A percentile compares a stretch with the other conserved stretches of the same genome.
Evolutionary conservation across 1,140 invertebrate genomes (phyloP).

Genomic region (Drosophila prosaltans): DNA sequence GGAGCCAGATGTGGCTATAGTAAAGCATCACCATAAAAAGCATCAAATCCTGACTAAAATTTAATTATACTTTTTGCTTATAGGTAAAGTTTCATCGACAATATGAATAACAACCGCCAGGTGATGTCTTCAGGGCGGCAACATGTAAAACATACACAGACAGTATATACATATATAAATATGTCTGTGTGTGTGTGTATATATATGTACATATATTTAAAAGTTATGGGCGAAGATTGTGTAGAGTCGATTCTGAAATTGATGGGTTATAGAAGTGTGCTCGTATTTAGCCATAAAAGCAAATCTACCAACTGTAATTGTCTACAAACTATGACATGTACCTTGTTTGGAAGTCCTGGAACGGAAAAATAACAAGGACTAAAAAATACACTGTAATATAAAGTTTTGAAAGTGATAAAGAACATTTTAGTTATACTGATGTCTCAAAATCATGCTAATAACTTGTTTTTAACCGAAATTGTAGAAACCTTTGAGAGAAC

Average conservation of each 20-base stretch:
- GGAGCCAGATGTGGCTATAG: background rate
- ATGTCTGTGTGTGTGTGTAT: background rate
- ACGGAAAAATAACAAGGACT: too few species aligned
- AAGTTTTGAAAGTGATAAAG: too few species aligned
- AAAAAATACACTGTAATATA: too few species aligned
- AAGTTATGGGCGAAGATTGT: background rate
- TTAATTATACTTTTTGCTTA: slow-evolving; percentile 70
- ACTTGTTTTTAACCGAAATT: too few species aligned
- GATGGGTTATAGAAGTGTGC: background rate
- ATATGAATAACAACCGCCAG: slow-evolving; percentile 19
- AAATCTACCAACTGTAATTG: background rate
- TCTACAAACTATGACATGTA: too few species aligned
- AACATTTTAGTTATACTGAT: too few species aligned
- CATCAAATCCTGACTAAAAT: slow-evolving; percentile 34
- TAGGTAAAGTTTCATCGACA: slow-evolving; percentile 31
- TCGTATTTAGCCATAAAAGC: background rate
- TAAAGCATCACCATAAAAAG: background rate
- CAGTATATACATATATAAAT: background rate
- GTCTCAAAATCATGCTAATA: too few species aligned
- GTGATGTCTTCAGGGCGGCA: background rate
- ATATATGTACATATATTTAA: background rate
- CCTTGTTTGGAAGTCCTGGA: too few species aligned
- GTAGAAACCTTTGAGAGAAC: too few species aligned
- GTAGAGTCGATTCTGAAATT: background rate
- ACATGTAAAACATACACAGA: background rate